Percentiles rank a stretch among this genome's conserved stretches.
phyloP scores from a whole-genome alignment of 2,888 invertebrate species.

The Sclerodermus sp. region DNA sequence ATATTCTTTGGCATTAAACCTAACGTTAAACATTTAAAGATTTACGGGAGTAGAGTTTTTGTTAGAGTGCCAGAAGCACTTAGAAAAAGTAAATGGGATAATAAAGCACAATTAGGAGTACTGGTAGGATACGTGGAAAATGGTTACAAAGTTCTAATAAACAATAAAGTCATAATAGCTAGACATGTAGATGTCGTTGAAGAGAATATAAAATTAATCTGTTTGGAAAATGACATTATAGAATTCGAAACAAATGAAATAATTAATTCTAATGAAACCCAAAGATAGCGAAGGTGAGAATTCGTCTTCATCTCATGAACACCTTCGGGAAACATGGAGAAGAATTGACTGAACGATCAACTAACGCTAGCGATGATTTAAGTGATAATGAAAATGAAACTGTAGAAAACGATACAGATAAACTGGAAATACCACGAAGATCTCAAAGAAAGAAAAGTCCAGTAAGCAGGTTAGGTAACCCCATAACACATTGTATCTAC shows the following conservation, averaged over 20 bases:
- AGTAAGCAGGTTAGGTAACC: no score
- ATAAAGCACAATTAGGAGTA: conserved; percentile 16
- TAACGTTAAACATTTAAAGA: conserved; percentile 9
- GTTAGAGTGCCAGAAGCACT: conserved; percentile 12
- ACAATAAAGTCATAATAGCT: conserved; percentile 18
- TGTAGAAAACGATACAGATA: no score
- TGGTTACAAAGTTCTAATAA: conserved; percentile 19
- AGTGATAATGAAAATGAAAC: no score
- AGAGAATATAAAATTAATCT: conserved; percentile 11
- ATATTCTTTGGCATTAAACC: conserved; percentile 19
- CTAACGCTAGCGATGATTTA: no score
- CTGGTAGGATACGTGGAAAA: conserved; percentile 19
- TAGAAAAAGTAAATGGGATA: conserved; percentile 14
- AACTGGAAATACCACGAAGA: no score
- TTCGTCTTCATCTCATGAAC: no score
- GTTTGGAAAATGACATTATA: conserved; percentile 10
- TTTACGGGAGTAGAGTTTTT: conserved; percentile 16
- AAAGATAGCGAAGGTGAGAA: neutral
- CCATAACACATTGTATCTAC: no score
- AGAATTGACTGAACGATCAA: no score
- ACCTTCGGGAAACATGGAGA: no score
- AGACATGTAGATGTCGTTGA: conserved; percentile 23
- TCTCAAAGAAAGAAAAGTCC: no score
- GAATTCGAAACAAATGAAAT: conserved; percentile 2
- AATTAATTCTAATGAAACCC: conserved; percentile 1